A percentile compares a stretch with the other conserved stretches of the same genome.
These are phyloP conservation scores for Brachionichthys hirsutus DNA, from an alignment of 2,113 vertebrate genomes.

Conservation along the genomic window DNA sequence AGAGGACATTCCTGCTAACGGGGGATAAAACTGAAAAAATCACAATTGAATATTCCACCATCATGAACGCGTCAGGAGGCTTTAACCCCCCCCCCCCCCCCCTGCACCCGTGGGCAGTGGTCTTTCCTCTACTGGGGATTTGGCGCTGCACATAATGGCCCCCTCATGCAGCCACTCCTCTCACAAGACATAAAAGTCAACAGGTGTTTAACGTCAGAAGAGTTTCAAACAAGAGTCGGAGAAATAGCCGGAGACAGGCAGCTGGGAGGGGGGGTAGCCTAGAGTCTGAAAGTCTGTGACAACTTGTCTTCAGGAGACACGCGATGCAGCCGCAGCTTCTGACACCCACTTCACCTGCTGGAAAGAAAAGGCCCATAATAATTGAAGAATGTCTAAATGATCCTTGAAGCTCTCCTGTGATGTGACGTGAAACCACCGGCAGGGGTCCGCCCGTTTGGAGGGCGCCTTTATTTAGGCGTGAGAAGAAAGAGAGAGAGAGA, in stretches of 20 bases:
- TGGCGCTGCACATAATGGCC: slow-evolving; percentile 65
- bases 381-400: slow-evolving; percentile 58
- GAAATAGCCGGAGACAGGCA: slow-evolving; percentile 67
- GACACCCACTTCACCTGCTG: slow-evolving; percentile 26
- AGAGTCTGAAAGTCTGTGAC: background rate
- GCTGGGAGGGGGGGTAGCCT: slow-evolving; percentile 44
- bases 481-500: slow-evolving; percentile 27
- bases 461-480: slow-evolving; percentile 61
- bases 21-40: slow-evolving; percentile 66
- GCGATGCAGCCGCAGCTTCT: slow-evolving; percentile 36
- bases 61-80: slow-evolving; percentile 52
- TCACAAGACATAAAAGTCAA: slow-evolving; percentile 75
- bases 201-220: slow-evolving; percentile 77
- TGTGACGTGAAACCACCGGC: slow-evolving; percentile 41
- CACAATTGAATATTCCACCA: slow-evolving; percentile 57
- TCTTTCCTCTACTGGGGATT: slow-evolving; percentile 74
- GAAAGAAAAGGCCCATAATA: slow-evolving; percentile 31
- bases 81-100: slow-evolving; percentile 52
- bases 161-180: slow-evolving; percentile 64
- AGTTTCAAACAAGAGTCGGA: slow-evolving; percentile 51
- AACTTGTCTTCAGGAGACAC: background rate
- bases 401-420: slow-evolving; percentile 55
- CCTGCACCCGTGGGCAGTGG: slow-evolving; percentile 46
- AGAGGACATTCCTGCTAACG: slow-evolving; percentile 71
- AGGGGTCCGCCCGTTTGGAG: slow-evolving; percentile 42